Percentiles rank a stretch among this genome's conserved stretches.
Conservation (phyloP, 2,797 vertebrate genomes). For the Lateolabrax maculatus region DNA sequence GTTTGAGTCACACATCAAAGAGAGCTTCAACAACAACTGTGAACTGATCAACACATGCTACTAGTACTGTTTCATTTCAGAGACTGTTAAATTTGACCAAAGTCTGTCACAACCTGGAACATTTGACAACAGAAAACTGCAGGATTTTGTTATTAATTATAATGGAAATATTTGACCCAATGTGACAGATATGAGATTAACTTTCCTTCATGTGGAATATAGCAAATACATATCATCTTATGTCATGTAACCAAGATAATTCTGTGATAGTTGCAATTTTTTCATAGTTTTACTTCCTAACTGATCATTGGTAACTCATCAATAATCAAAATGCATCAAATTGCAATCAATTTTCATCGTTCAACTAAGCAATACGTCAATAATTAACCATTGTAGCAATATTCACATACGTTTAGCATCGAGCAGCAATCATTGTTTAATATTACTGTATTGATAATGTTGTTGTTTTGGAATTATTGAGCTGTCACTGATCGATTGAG, state of each 20-base stretch:
- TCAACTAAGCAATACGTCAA: neutral
- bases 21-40: constrained; percentile 4
- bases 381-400: neutral
- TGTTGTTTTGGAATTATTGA: neutral
- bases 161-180: too few relatives aligned
- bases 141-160: too few relatives aligned
- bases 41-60: neutral
- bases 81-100: too few relatives aligned
- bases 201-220: neutral
- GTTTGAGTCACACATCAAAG: constrained; percentile 43
- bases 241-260: neutral
- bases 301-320: neutral
- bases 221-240: too few relatives aligned
- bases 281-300: neutral
- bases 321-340: neutral
- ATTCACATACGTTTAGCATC: too few relatives aligned
- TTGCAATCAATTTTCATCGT: neutral
- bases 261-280: neutral
- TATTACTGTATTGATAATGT: too few relatives aligned
- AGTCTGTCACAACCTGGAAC: neutral
- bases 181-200: too few relatives aligned
- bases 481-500: neutral
- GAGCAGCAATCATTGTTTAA: too few relatives aligned
- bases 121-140: too few relatives aligned
- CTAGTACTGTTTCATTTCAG: too few relatives aligned